Base-by-base conservation (phyloP, 2,797 vertebrate species). In the Syngnathus rostellatus region DNA sequence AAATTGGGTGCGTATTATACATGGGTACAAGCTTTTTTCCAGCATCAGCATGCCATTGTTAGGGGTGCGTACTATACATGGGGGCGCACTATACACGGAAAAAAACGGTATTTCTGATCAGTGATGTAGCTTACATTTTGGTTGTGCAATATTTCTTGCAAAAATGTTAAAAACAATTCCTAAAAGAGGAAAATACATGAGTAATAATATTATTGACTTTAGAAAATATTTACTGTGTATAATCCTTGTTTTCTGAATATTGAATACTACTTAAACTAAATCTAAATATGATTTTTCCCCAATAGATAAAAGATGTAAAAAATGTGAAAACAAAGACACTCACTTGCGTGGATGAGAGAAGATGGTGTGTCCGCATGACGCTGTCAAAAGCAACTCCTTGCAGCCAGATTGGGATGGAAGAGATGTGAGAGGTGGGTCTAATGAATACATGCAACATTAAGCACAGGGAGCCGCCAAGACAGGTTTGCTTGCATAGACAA, bases 381-480 rank as follows among this genome's bases (percentile, higher is more conserved):
- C 67, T 8, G 53, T 66, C 71, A 63, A 25, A 63, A 69, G 76
- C 71, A 68, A 64, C 64, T 75, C 64, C 66, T 55, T 71, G 68
- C 61, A 38, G 62, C 67, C 71, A 59, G 39, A 17, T 63, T 71
- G 72, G 71, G 64, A 58, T 38, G 31, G 14, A 63, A 57, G 37
- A 66, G 70, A 67, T 65, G 45, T 38, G 69, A 73, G 71, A 67
- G 65, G 63, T 68, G 67, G 72, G 77, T 80, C 60, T 68, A 66
- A 74, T 76, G 66, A 83, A 73, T 2, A 31, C 64, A 76, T 76
- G 83, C 78, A 77, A 86, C 81, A 87, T 77, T 79, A 81, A 81
- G 75, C 74, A 73, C 63, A 76, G 70, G 73, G 71, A 62, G 68
- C 43, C 50, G 59, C 66, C 66, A 72, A 62, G 16, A 38, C 50